Evolutionary conservation across 1,140 invertebrate genomes (phyloP).

Genomic region (Zaprionus vittiger): DNA sequence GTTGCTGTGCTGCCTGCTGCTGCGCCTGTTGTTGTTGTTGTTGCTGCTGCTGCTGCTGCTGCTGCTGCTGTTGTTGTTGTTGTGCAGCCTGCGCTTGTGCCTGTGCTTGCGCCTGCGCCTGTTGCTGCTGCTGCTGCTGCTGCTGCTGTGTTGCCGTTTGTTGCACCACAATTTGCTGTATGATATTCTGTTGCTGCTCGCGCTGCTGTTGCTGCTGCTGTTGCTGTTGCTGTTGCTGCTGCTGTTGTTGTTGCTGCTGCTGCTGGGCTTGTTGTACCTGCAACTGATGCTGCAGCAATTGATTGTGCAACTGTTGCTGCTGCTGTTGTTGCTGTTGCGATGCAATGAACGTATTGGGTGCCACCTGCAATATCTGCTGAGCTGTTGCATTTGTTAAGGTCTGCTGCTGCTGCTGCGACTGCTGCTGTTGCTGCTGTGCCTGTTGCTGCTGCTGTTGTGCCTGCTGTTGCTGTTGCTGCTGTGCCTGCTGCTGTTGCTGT

Average conservation of each 20-base stretch:
- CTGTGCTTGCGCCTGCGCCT: slow-evolving; percentile 37
- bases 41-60: slow-evolving; percentile 51
- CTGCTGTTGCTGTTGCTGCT: slow-evolving; percentile 64
- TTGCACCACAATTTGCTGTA: slow-evolving; percentile 78
- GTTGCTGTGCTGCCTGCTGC: slow-evolving; percentile 40
- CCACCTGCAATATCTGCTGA: slow-evolving; percentile 85
- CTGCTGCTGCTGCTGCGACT: slow-evolving; percentile 83
- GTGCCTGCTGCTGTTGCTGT: slow-evolving; percentile 48
- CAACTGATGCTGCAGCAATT: slow-evolving; percentile 82
- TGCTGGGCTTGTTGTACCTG: slow-evolving; percentile 62
- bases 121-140: slow-evolving; percentile 74
- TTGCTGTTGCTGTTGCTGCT: slow-evolving; percentile 63
- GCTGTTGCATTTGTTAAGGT: slow-evolving; percentile 64
- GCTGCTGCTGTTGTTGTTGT: slow-evolving; percentile 56
- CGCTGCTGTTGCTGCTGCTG: slow-evolving; percentile 77
- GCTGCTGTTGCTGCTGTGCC: slow-evolving; percentile 81
- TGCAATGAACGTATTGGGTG: slow-evolving; percentile 61
- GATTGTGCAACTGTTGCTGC: slow-evolving; percentile 72
- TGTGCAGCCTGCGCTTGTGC: slow-evolving; percentile 30
- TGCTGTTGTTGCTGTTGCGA: slow-evolving; percentile 70
- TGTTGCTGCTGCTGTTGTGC: slow-evolving; percentile 62
- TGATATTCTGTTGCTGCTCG: slow-evolving; percentile 76
- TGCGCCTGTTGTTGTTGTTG: slow-evolving; percentile 31
- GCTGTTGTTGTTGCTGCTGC: slow-evolving; percentile 49
- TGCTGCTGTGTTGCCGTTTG: slow-evolving; percentile 47